Evolutionary conservation across 2,888 invertebrate genomes (phyloP).

Genomic region (Caradrina clavipalpis): DNA sequence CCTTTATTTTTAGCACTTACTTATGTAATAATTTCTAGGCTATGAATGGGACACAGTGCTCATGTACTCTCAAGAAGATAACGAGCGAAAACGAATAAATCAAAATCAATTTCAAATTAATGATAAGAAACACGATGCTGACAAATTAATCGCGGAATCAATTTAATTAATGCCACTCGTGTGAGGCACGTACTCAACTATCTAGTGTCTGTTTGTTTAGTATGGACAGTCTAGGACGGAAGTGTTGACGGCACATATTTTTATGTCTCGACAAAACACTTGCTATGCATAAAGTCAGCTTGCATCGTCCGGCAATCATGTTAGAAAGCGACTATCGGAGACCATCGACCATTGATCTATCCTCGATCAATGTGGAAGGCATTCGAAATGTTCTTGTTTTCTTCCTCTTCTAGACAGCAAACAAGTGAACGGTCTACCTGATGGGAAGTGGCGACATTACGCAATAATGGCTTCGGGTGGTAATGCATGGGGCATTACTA

Average conservation of each 20-base stretch:
- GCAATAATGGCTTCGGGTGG: too few relatives aligned
- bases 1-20: not conserved
- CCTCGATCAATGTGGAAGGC: not conserved
- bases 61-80: not conserved
- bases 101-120: conserved; percentile 10
- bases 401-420: too few relatives aligned
- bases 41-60: not conserved
- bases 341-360: not conserved
- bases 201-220: conserved; percentile 13
- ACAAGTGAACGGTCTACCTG: too few relatives aligned
- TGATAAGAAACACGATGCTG: conserved; percentile 12
- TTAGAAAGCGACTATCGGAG: conserved; percentile 39
- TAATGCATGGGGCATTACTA: too few relatives aligned
- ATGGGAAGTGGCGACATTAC: too few relatives aligned
- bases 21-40: not conserved
- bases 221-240: conserved; percentile 31
- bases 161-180: conserved; percentile 15
- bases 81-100: not conserved
- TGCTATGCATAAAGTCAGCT: conserved; percentile 39
- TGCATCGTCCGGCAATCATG: conserved; percentile 36
- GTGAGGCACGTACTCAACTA: conserved; percentile 28
- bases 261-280: conserved; percentile 41
- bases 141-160: conserved; percentile 19
- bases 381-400: not conserved
- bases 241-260: conserved; percentile 33